These are phyloP conservation scores for Ophonus ardosiacus DNA, from an alignment of 2,888 invertebrate species.

Conservation along the genomic window DNA sequence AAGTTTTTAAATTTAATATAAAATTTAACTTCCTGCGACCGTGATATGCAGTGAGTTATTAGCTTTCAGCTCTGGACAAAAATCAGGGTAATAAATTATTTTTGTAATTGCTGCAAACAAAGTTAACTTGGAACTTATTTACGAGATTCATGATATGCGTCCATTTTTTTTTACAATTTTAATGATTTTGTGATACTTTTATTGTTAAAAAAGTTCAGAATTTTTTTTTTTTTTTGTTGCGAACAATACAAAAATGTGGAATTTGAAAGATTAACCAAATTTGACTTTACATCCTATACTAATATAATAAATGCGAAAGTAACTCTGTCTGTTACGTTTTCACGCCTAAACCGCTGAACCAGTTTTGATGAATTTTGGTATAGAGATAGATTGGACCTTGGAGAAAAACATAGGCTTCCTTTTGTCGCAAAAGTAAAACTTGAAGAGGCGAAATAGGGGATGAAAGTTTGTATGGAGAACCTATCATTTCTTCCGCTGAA, in stretches of 20 bases:
- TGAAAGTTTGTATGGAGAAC: too few species aligned
- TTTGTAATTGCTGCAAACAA: not conserved
- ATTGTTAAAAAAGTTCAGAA: not conserved
- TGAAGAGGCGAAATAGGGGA: too few species aligned
- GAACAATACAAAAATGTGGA: not conserved
- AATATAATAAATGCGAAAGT: too few species aligned
- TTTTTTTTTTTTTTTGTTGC: not conserved
- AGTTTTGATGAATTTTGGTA: too few species aligned
- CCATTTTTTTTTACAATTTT: not conserved
- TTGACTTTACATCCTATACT: too few species aligned
- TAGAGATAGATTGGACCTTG: too few species aligned
- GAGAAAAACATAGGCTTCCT: too few species aligned
- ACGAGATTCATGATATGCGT: not conserved
- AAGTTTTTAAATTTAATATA: slow-evolving; percentile 38
- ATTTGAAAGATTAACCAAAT: not conserved
- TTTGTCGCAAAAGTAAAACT: too few species aligned
- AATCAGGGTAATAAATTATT: not conserved
- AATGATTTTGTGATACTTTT: not conserved
- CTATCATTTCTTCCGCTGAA: too few species aligned
- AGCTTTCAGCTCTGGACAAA: not conserved
- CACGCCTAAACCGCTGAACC: too few species aligned
- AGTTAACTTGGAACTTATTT: not conserved
- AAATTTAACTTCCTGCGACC: slow-evolving; percentile 17
- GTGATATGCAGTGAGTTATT: slow-evolving; percentile 17
- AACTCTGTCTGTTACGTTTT: too few species aligned